Base-by-base conservation (phyloP, 2,888 invertebrate genomes). In the Caenorhabditis parvicauda region DNA sequence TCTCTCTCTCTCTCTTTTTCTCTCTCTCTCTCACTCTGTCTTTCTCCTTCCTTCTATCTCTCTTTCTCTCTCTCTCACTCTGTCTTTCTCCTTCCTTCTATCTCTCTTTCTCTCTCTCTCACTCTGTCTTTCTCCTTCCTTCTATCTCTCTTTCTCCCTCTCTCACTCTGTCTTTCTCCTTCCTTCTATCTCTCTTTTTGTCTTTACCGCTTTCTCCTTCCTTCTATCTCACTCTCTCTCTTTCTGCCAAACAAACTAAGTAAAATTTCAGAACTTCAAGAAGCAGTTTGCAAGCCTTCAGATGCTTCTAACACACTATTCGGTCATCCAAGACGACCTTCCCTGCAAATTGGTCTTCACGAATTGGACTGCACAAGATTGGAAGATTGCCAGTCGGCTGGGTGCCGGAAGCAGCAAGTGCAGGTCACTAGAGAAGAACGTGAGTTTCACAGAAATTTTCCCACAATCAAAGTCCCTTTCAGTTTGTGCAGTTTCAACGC, bases 301-400 rank as follows among this genome's bases (percentile, higher is more conserved):
- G 54, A 69, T 66, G 64, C 59, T 69, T 47, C 59, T 69, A 17
- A 69, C 69, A 9, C 66, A 69, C 50, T 60, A 69, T 39, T 69
- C 69, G 27, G 69, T 69, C 27, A 44, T 66, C n/a, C 59, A 54
- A 27, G 64, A 66, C 41, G 54, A 60, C 48, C 60, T 69, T 24
- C 69, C 69, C 7, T 58, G 63, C 43, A 58, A 61, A 1, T 52
- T 69, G 28, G 52, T 50, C 37, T 69, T 69, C 35, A 66, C 67
- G 37, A 55, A 66, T 32, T 69, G 69, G 69, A 57, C 66, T 27
- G 61, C 61, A 42, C 52, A 49, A 6, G 61, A 61, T 27, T 69
- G 66, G 59, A n/a, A n/a, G n/a, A n/a, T n/a, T n/a, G n/a, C n/a
- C n/a, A n/a, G n/a, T n/a, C n/a, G n/a, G n/a, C n/a, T n/a, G n/a